Base-by-base conservation (phyloP, 2,797 vertebrate genomes). In the Typhlichthys eigenmanni region DNA sequence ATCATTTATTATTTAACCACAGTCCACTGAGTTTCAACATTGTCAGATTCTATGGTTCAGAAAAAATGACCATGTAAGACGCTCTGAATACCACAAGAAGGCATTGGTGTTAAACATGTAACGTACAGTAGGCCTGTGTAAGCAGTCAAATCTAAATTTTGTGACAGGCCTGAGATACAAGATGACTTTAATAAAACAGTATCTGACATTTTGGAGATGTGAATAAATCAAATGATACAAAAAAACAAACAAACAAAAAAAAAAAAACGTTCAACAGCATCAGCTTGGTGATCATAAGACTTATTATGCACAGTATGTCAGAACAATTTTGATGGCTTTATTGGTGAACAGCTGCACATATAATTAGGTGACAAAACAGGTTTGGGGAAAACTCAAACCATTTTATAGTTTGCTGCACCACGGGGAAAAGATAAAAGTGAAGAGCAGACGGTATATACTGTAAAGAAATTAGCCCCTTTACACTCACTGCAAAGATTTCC, bases 331-430 rank as follows among this genome's bases (percentile, higher is more conserved):
- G 38, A 54, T 24, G 60, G 17, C 56, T 58, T 58, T 58, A 43
- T 58, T 58, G 56, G 56, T 45, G 11, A 46, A 46, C 16, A 58
- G 56, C 56, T 58, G 56, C 17, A 43, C 56, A 46, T 58, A 47
- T 47, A 47, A 58, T 58, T 58, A 47, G 56, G 46, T 13, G 56
- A 62, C 46, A 64, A 64, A 48, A 55, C 13, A 32, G n/a, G 10
- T 47, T 16, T 34, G n/a, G 47, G 47, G n/a, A 16, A 16, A 29
- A 34, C 24, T 16, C 14, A 50, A 34, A 60, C 56, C 8, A 45
- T 17, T 47, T 62, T 55, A 58, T 47, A 47, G 16, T 38, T 46
- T 55, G 51, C 51, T 34, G 9, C 53, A 48, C 58, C 58, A 32
- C 11, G 9, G 11, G 10, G 43, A 51, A 43, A 14, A 45, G 17